Conservation (phyloP, 2,797 vertebrate species). For the Gymnothorax javanicus region DNA sequence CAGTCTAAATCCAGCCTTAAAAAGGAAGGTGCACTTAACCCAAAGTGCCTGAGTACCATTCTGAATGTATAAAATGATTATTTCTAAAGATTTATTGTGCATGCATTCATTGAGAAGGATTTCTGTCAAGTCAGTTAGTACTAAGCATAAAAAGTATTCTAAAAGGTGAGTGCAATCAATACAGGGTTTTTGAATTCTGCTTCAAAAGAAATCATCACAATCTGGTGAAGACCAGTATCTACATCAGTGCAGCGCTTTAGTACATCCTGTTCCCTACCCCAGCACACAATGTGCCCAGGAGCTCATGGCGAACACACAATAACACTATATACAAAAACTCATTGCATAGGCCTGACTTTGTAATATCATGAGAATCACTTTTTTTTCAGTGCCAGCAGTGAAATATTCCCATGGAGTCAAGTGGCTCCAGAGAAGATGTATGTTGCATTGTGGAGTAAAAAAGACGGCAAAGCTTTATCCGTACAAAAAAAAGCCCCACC, state of each 20-base stretch:
- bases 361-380: not conserved
- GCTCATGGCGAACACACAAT: not conserved
- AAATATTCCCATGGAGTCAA: not conserved
- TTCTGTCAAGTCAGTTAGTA: not conserved
- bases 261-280: not conserved
- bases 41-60: not conserved
- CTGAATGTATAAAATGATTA: not conserved
- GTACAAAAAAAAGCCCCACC: not conserved
- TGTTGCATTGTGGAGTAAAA: not conserved
- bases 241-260: not conserved
- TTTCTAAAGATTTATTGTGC: not conserved
- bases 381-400: not conserved
- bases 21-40: not conserved
- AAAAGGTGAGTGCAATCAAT: not conserved
- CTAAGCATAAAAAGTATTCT: not conserved
- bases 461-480: not conserved
- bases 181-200: not conserved
- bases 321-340: not conserved
- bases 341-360: not conserved
- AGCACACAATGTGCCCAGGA: not conserved
- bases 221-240: not conserved
- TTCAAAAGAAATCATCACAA: slow-evolving; percentile 3
- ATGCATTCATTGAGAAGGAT: not conserved
- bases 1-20: not conserved
- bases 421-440: not conserved